A percentile compares a stretch with the other conserved stretches of the same genome.
Conservation (phyloP, 1,140 invertebrate genomes). For the Penaeus chinensis region DNA sequence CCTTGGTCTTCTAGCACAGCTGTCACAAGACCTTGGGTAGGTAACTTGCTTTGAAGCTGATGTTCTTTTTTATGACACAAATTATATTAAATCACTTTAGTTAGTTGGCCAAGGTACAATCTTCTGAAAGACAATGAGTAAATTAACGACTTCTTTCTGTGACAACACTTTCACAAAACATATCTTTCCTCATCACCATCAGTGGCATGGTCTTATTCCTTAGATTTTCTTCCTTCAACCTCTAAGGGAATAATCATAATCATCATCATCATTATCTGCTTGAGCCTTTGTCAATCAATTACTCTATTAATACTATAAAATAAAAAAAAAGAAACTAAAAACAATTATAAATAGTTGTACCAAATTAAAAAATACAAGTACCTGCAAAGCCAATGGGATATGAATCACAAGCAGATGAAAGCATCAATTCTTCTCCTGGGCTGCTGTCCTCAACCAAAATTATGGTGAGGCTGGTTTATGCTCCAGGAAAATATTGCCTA, state of each 20-base stretch:
- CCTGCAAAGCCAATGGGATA: conserved; percentile 56
- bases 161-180: conserved; percentile 40
- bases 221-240: conserved; percentile 36
- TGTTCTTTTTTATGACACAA: conserved; percentile 29
- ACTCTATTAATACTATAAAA: conserved; percentile 36
- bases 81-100: conserved; percentile 39
- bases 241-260: conserved; percentile 33
- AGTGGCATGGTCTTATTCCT: conserved; percentile 33
- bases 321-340: conserved; percentile 12
- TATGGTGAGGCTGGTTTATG: conserved; percentile 31
- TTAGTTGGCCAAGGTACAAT: conserved; percentile 42
- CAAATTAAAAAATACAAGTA: conserved; percentile 58
- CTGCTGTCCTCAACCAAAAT: conserved; percentile 38
- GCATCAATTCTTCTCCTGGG: conserved; percentile 53
- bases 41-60: conserved; percentile 49
- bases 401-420: conserved; percentile 56
- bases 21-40: conserved; percentile 52
- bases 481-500: conserved; percentile 27
- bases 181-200: conserved; percentile 40
- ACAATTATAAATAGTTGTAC: conserved; percentile 35
- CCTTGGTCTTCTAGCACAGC: conserved; percentile 53
- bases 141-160: conserved; percentile 28
- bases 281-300: conserved; percentile 33
- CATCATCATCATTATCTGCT: conserved; percentile 37
- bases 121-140: conserved; percentile 41